Evolutionary conservation across 23 tunicate genomes (phyloP), one percentile per base, ranked within the genome.

Genomic region (Ciona savignyi): DNA sequence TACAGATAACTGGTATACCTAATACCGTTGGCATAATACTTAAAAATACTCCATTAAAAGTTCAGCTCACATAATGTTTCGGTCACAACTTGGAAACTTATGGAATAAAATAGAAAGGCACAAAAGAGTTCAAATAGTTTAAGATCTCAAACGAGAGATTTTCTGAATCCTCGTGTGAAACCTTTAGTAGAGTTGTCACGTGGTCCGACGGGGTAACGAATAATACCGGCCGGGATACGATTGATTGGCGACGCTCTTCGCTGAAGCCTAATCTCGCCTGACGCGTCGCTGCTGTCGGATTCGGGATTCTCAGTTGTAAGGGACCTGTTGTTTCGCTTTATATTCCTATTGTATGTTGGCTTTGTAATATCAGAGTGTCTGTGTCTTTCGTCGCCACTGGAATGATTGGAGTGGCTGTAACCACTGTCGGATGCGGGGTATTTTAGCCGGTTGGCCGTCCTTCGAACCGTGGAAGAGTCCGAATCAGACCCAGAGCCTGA

Each of bases 401-500:
- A 81, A n/a, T n/a, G n/a, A n/a, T n/a, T n/a, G 35, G 86, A 81
- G n/a, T 81, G 86, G 34, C 88, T 76, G 70, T 67, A 83, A 21
- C 88, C 88, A 48, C 88, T 83, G 60, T 83, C 88, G 23, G 76
- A 51, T 26, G 74, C 33, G 2, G 66, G 0, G 6, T 49, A 51
- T n/a, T 32, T 73, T 56, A 22, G 65, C n/a, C 32, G 31, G 0
- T 29, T 42, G 11, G 56, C 56, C 56, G 15, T 6, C 56, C 9
- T 42, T 60, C 3, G 32, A 19, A 19, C 3, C 65, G 2, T 35
- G 0, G 35, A 29, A 4, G 72, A 60, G 78, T 80, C 86, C 23
- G 83, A 78, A 0, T 64, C 86, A 56, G 83, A 79, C 25, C 77
- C 89, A 1, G 89, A 84, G 33, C 83, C 89, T 25, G 89, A 84